These are phyloP conservation scores for Myopa tessellatipennis DNA, from an alignment of 2,888 invertebrate species.

Conservation along the genomic window DNA sequence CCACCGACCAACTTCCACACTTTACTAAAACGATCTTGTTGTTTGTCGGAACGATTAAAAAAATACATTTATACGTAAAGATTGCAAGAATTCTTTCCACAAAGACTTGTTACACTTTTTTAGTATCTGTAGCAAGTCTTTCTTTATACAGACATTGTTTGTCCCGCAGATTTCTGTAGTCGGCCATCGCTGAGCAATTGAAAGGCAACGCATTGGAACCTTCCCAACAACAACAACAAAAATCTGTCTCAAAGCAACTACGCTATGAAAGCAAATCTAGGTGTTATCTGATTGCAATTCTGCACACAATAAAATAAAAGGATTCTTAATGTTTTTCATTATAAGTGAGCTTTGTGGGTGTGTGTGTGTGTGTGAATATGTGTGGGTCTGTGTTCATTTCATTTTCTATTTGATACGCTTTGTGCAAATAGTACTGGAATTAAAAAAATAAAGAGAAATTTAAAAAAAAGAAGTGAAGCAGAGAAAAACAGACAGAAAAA, in stretches of 20 bases:
- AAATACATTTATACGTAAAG: neutral
- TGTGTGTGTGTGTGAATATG: constrained; percentile 47
- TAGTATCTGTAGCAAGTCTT: neutral
- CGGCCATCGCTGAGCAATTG: neutral
- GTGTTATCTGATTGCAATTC: constrained; percentile 64
- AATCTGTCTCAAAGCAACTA: constrained; percentile 1
- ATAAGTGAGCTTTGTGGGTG: constrained; percentile 5
- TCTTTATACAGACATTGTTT: neutral
- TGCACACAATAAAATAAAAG: constrained; percentile 52
- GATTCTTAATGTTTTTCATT: constrained; percentile 7
- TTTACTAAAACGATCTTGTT: neutral
- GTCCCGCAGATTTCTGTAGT: neutral
- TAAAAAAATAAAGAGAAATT: neutral
- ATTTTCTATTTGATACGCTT: constrained; percentile 41
- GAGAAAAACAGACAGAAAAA: constrained; percentile 16
- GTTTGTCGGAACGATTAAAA: neutral
- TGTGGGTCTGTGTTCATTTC: constrained; percentile 44
- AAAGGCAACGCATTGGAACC: neutral
- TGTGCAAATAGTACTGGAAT: constrained; percentile 41
- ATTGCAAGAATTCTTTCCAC: constrained; percentile 8
- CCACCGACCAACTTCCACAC: constrained; percentile 8
- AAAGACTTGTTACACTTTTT: neutral
- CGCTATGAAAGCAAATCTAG: constrained; percentile 48
- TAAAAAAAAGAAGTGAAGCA: too few species aligned
- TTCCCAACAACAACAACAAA: neutral